A percentile compares a stretch with the other conserved stretches of the same genome.
Conservation (phyloP, 2,113 vertebrate genomes). For the Scomber scombrus region DNA sequence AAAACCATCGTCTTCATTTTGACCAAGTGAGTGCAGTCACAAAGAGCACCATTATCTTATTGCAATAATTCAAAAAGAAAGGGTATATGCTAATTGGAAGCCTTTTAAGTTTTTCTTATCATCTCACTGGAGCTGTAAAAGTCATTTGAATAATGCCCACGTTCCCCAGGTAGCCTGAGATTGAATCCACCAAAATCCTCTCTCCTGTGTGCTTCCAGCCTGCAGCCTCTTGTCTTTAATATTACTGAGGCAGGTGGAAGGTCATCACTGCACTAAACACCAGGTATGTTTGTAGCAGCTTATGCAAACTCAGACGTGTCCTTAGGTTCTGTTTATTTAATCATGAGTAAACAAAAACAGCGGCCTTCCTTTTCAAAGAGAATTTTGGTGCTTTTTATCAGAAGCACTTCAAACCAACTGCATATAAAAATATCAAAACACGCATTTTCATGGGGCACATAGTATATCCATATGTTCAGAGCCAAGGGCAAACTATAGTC, state of each 20-base stretch:
- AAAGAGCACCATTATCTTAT: conserved; percentile 37
- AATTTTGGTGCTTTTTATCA: not conserved
- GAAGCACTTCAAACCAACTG: not conserved
- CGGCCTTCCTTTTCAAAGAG: too few relatives aligned
- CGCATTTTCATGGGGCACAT: not conserved
- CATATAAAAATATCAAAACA: not conserved
- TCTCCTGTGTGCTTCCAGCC: conserved; percentile 13
- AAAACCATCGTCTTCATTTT: conserved; percentile 25
- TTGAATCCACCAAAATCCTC: conserved; percentile 37
- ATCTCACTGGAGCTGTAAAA: conserved; percentile 12
- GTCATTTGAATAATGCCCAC: conserved; percentile 51
- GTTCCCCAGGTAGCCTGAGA: conserved; percentile 49
- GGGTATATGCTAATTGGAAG: conserved; percentile 41
- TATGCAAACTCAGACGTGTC: conserved; percentile 2
- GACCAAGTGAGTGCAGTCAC: conserved; percentile 42
- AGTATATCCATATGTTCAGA: not conserved
- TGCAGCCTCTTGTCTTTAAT: conserved; percentile 14
- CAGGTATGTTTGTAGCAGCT: conserved; percentile 10
- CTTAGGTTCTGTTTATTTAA: conserved; percentile 8
- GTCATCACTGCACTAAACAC: conserved; percentile 16
- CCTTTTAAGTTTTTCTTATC: conserved; percentile 54
- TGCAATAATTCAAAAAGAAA: conserved; percentile 43
- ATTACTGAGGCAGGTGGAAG: conserved; percentile 17
- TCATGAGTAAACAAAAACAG: not conserved
- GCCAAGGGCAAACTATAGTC: not conserved